Percentiles rank a stretch among this genome's conserved stretches.
These are phyloP conservation scores for Pteruthius melanotis DNA, from an alignment of 2,113 vertebrate species.

Conservation along the genomic window DNA sequence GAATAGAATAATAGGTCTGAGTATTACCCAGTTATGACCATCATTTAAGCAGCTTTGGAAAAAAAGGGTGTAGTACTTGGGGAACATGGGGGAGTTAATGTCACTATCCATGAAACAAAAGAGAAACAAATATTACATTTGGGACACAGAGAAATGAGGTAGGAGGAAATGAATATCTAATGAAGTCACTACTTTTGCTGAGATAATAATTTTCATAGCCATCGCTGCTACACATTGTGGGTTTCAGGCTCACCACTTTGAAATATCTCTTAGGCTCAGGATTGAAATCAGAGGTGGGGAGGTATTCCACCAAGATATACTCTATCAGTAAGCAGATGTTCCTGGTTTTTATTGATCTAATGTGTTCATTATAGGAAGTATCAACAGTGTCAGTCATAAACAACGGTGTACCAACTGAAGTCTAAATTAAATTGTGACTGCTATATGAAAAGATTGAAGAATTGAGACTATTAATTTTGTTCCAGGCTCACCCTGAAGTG, in stretches of 20 bases:
- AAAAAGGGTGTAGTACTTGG: not conserved
- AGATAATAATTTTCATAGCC: not conserved
- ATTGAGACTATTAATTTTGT: not conserved
- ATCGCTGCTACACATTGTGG: not conserved
- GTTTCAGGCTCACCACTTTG: not conserved
- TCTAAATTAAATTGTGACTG: not conserved
- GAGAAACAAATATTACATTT: not conserved
- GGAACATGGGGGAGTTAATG: not conserved
- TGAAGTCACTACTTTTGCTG: not conserved
- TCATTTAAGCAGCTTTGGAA: not conserved
- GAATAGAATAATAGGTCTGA: not conserved
- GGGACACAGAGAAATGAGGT: not conserved
- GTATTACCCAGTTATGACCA: not conserved
- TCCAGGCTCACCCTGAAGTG: not conserved
- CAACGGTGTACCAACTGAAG: not conserved
- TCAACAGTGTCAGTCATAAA: not conserved
- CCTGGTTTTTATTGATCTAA: not conserved
- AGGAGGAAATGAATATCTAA: not conserved
- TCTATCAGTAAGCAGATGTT: not conserved
- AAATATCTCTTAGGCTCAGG: not conserved
- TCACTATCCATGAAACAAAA: not conserved
- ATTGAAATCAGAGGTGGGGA: not conserved
- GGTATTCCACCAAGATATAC: not conserved
- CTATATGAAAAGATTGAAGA: not conserved
- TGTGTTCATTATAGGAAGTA: not conserved